These are phyloP conservation scores for Argopecten irradians DNA, from an alignment of 1,140 invertebrate species.

Conservation along the genomic window DNA sequence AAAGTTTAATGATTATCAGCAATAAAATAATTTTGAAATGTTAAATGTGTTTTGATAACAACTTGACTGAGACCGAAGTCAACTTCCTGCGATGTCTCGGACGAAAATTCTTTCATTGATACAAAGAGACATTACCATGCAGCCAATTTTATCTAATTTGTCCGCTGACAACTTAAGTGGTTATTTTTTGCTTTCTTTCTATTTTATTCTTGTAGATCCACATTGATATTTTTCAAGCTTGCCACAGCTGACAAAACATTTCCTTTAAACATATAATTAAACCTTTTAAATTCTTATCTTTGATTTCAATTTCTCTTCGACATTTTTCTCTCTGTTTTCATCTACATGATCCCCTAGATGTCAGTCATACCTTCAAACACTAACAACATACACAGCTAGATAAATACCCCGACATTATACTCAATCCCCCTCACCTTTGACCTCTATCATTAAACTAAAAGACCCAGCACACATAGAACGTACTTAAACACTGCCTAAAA, in stretches of 20 bases:
- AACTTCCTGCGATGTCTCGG: no score
- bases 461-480: not conserved
- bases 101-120: no score
- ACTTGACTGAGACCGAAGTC: no score
- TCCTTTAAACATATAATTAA: not conserved
- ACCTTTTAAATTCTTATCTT: slow-evolving; percentile 2
- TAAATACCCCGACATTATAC: not conserved
- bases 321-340: not conserved
- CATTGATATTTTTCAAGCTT: not conserved
- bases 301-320: not conserved
- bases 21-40: not conserved
- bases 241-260: not conserved
- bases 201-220: not conserved
- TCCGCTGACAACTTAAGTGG: not conserved
- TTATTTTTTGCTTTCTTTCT: not conserved
- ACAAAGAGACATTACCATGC: not conserved
- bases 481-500: not conserved
- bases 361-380: not conserved
- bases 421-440: not conserved
- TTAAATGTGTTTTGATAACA: not conserved
- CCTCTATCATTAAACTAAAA: not conserved
- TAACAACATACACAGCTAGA: not conserved
- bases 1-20: not conserved
- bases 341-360: not conserved
- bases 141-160: not conserved